phyloP scores from a whole-genome alignment of 2,888 invertebrate genomes.

The Timema cristinae region DNA sequence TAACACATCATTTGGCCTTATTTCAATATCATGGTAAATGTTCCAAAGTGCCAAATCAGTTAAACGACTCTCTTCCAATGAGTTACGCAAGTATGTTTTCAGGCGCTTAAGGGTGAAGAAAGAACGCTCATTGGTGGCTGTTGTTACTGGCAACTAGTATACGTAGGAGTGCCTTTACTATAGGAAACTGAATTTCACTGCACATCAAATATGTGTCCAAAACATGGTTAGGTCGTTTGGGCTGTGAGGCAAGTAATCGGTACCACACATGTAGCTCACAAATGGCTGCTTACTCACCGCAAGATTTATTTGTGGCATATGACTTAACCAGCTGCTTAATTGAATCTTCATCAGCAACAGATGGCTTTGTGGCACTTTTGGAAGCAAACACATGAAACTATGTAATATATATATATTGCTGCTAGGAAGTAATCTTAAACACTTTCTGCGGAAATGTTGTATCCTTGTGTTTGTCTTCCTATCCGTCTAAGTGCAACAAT shows the following conservation, averaged over 20 bases:
- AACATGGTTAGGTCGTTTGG: no score
- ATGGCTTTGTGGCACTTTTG: neutral
- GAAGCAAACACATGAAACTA: constrained; percentile 7
- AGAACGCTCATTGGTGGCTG: no score
- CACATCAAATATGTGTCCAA: no score
- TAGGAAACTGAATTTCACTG: neutral
- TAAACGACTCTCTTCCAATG: no score
- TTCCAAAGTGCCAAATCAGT: no score
- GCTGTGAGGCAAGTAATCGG: no score
- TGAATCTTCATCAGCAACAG: neutral
- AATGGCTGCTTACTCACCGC: neutral
- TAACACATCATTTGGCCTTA: no score
- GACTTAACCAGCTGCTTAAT: neutral
- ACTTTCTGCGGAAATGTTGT: neutral
- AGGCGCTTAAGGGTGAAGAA: no score
- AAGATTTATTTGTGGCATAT: neutral
- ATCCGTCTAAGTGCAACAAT: neutral
- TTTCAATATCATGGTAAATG: no score
- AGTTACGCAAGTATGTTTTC: no score
- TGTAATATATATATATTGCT: neutral
- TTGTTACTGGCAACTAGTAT: neutral
- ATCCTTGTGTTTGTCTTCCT: neutral
- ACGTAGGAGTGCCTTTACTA: constrained; percentile 5
- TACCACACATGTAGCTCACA: neutral
- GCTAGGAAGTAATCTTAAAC: neutral